Evolutionary conservation across 2,797 vertebrate species (phyloP).

Genomic region (Sebastes itinus): DNA sequence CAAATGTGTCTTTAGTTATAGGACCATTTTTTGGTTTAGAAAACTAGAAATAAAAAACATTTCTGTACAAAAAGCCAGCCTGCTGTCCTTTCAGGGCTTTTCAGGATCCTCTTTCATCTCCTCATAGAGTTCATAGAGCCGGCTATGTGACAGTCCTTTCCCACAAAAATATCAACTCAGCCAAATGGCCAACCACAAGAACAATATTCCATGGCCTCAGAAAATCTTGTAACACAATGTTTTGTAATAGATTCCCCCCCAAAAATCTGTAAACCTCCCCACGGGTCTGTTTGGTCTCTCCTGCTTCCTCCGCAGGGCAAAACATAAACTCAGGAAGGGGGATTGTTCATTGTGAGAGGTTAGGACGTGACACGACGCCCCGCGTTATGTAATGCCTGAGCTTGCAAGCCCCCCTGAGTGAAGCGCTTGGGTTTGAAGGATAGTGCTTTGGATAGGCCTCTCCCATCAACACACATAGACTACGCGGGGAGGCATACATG

Average conservation of each 20-base stretch:
- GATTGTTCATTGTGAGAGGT: slow-evolving; percentile 77
- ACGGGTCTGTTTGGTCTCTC: slow-evolving; percentile 65
- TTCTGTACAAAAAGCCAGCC: neutral
- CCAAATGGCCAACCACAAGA: slow-evolving; percentile 18
- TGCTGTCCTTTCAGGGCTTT: neutral
- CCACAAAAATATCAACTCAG: slow-evolving; percentile 26
- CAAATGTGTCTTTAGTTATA: neutral
- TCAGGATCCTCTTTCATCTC: slow-evolving; percentile 26
- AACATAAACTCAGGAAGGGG: slow-evolving; percentile 79
- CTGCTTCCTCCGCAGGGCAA: slow-evolving; percentile 67
- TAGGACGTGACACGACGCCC: slow-evolving; percentile 66
- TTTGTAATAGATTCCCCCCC: slow-evolving; percentile 47
- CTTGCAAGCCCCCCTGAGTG: slow-evolving; percentile 64
- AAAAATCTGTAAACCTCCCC: slow-evolving; percentile 57
- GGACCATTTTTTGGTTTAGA: neutral
- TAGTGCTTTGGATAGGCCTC: slow-evolving; percentile 70
- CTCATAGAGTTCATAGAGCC: neutral
- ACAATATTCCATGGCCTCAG: slow-evolving; percentile 22
- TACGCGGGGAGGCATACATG: slow-evolving; percentile 29
- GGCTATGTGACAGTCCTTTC: neutral
- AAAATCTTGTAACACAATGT: slow-evolving; percentile 31
- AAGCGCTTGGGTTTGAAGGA: slow-evolving; percentile 72
- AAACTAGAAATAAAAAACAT: neutral
- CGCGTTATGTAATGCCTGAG: slow-evolving; percentile 71
- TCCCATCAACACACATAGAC: slow-evolving; percentile 50